Base-by-base conservation (phyloP, 2,888 invertebrate genomes). In the Alcis repandata region DNA sequence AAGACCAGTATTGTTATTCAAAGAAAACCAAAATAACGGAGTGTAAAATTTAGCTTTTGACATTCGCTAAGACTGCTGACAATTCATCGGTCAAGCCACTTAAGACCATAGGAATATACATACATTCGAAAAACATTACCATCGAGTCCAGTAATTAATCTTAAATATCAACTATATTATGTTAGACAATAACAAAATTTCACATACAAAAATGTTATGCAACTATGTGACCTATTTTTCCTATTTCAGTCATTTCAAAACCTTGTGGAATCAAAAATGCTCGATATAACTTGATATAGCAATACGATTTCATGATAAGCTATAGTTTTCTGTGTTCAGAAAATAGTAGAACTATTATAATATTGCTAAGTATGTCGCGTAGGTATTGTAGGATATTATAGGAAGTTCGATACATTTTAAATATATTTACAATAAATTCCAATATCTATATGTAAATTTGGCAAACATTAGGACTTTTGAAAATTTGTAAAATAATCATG, bases 211-310 rank as follows among this genome's bases (percentile, higher is more conserved):
- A 27, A 6, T 27, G 27, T n/a, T n/a, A n/a, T n/a, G n/a, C n/a
- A n/a, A n/a, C n/a, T n/a, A n/a, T 13, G 22, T 27, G 22, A 27
- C 27, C 46, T 48, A 27, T 19, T 27, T n/a, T n/a, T n/a, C n/a
- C n/a, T 22, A 17, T 19, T 33, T 4, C 7, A 38, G 3, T 7
- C 22, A 27, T 8, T 15, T 48, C 49, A 27, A 63, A 46, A 58
- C 51, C 17, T 57, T 65, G 45, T 62, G 65, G 63, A 48, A 63
- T 53, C 49, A 61, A 43, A 56, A 68, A 66, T 43, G 67, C 63
- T 46, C 52, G 36, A 4, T 27, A 27, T n/a, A 32, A 15, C 17
- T 36, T 4, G 11, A 38, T 20, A 46, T 41, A 36, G 59, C 43
- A 49, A 59, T 53, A 59, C 33, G 17, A 45, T 59, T 59, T 58